phyloP scores from a whole-genome alignment of 2,888 invertebrate species.

The Fissipunctia ypsillon region DNA sequence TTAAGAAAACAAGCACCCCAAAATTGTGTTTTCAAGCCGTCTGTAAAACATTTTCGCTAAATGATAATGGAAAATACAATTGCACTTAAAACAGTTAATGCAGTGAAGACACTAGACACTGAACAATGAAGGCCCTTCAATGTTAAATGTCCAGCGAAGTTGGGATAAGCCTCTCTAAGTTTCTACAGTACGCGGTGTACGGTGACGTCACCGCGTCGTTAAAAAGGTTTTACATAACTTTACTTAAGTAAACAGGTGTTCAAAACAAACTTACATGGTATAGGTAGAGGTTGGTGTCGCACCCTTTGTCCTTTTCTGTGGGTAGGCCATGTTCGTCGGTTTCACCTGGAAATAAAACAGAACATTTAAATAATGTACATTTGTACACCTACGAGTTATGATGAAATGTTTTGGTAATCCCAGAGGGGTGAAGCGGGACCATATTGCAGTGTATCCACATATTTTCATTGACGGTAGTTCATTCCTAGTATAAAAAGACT shows the following conservation, averaged over 20 bases:
- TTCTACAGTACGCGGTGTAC: neutral
- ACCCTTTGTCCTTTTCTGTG: slow-evolving; percentile 93
- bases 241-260: slow-evolving; percentile 46
- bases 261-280: slow-evolving; percentile 92
- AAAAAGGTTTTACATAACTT: slow-evolving; percentile 52
- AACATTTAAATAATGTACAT: slow-evolving; percentile 45
- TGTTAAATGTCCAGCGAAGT: slow-evolving; percentile 36
- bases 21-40: neutral
- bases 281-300: slow-evolving; percentile 96
- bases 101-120: slow-evolving; percentile 26
- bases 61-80: neutral
- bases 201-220: slow-evolving; percentile 19
- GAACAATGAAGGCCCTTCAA: slow-evolving; percentile 44
- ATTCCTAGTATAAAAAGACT: neutral
- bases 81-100: slow-evolving; percentile 27
- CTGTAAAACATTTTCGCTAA: neutral
- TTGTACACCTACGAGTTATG: neutral
- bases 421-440: no score
- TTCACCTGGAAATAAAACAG: slow-evolving; percentile 90
- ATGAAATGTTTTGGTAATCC: neutral
- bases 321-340: slow-evolving; percentile 92
- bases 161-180: slow-evolving; percentile 40
- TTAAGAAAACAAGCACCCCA: neutral
- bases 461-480: neutral
- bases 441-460: neutral